Conservation (phyloP, 2,113 vertebrate genomes). For the Hyaena hyaena region DNA sequence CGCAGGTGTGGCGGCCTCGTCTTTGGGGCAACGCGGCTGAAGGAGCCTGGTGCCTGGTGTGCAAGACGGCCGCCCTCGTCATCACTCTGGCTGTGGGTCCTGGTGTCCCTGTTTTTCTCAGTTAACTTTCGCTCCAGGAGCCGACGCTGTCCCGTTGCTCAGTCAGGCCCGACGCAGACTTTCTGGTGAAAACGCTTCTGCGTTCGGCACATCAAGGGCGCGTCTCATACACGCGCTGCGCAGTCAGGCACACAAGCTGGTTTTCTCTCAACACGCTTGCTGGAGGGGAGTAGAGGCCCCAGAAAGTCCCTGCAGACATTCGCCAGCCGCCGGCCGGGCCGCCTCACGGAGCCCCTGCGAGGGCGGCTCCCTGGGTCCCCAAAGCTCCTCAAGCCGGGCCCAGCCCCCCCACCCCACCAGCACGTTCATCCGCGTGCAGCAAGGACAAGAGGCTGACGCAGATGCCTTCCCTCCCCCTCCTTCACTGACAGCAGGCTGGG, state of each 20-base stretch:
- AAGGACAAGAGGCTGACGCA: too few species aligned
- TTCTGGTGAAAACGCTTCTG: neutral
- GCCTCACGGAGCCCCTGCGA: neutral
- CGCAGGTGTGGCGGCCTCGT: fast-evolving
- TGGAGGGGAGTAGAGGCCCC: fast-evolving
- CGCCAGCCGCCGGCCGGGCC: too few species aligned
- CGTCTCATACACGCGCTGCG: fast-evolving
- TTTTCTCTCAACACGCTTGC: neutral
- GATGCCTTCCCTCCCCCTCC: too few species aligned
- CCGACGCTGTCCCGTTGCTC: fast-evolving
- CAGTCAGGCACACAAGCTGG: neutral
- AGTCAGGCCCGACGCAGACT: neutral
- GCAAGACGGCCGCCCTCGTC: fast-evolving
- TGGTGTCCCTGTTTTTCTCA: neutral
- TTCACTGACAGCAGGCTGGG: fast-evolving
- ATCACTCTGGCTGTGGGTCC: neutral
- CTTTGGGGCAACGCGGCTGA: fast-evolving
- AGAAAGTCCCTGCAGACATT: fast-evolving
- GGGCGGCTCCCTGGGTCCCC: fast-evolving
- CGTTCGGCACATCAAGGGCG: fast-evolving
- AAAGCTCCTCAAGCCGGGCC: fast-evolving
- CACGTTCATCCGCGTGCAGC: too few species aligned
- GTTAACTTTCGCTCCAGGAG: neutral
- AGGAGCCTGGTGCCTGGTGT: fast-evolving
- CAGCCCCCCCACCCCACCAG: fast-evolving